Evolutionary conservation across 2,113 vertebrate species (phyloP).

Genomic region (Hippocampus zosterae): DNA sequence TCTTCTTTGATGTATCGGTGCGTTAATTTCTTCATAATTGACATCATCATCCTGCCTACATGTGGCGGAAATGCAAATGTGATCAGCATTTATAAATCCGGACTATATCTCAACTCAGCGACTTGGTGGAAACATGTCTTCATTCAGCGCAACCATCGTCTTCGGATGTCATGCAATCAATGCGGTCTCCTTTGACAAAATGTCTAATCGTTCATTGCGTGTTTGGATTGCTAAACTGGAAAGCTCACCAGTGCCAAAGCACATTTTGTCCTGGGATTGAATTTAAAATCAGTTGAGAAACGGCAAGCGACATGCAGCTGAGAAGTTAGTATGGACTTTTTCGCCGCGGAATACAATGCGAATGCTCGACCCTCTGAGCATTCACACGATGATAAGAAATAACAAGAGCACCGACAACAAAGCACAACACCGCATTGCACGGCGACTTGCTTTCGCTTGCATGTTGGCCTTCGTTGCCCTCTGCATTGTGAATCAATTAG

Average conservation of each 20-base stretch:
- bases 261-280: neutral
- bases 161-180: neutral
- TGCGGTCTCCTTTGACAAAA: neutral
- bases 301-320: neutral
- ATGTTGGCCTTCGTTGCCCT: slow-evolving; percentile 15
- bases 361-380: neutral
- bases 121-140: neutral
- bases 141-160: no score
- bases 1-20: no score
- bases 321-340: no score
- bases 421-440: slow-evolving; percentile 18
- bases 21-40: no score
- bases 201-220: neutral
- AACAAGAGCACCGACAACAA: slow-evolving; percentile 1
- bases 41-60: no score
- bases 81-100: neutral
- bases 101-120: neutral
- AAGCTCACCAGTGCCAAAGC: neutral
- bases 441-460: slow-evolving; percentile 11
- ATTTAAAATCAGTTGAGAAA: neutral
- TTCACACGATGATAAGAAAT: neutral
- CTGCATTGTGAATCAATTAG: slow-evolving; percentile 39
- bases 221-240: neutral
- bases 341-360: neutral
- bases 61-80: neutral